Evolutionary conservation across 2,113 vertebrate genomes (phyloP).

Genomic region (Prietella phreatophila): DNA sequence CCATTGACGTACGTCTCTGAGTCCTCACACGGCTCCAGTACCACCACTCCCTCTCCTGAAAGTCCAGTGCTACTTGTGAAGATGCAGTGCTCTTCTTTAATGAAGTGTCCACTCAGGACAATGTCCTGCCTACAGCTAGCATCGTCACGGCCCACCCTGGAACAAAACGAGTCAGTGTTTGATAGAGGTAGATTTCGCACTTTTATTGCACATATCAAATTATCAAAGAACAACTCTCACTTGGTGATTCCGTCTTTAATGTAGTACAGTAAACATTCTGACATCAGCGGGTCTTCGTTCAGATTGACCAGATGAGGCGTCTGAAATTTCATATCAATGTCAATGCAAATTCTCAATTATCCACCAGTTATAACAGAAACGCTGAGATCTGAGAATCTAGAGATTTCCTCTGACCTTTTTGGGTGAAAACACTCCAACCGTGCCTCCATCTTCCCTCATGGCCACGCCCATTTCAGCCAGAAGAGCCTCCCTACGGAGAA

Average conservation of each 20-base stretch:
- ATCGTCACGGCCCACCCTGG: constrained; percentile 91
- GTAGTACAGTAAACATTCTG: constrained; percentile 96
- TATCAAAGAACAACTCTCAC: constrained; percentile 64
- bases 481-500: constrained; percentile 83
- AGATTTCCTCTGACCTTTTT: constrained; percentile 82
- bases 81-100: constrained; percentile 92
- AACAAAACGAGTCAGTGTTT: background rate
- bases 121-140: constrained; percentile 93
- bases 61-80: constrained; percentile 85
- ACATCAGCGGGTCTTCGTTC: constrained; percentile 96
- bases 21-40: constrained; percentile 90
- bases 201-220: background rate
- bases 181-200: too few relatives aligned
- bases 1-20: constrained; percentile 95
- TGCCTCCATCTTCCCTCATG: constrained; percentile 96
- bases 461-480: constrained; percentile 98
- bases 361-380: background rate
- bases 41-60: constrained; percentile 84
- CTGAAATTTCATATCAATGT: constrained; percentile 63
- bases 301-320: constrained; percentile 95
- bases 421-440: constrained; percentile 94
- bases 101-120: constrained; percentile 94
- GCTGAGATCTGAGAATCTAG: background rate
- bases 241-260: constrained; percentile 96
- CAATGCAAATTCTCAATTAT: background rate